Base-by-base conservation (phyloP, 2,797 vertebrate species). In the Falco biarmicus region DNA sequence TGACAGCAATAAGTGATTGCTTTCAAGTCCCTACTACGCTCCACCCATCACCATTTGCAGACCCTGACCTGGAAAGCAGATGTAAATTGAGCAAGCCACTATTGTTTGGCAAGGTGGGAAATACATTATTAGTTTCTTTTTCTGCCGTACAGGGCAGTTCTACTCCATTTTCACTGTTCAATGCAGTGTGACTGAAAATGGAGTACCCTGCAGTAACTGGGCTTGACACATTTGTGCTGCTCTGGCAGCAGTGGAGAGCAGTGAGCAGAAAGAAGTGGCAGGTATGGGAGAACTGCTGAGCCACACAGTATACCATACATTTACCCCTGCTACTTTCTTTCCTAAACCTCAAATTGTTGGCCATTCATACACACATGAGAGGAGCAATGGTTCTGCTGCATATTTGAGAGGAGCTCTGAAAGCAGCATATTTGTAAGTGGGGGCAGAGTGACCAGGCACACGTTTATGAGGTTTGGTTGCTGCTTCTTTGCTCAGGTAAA, bases 101-200 rank as follows among this genome's bases (percentile, higher is more conserved):
- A 73, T 65, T 84, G 47, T 92, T 92, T 78, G 59, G 31, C 29
- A 87, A 75, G n/a, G 54, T 89, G 63, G 43, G 92, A 95, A 92
- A 94, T 90, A 29, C n/a, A 82, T 84, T 86, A 34, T 87, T 78
- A 79, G 37, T 73, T 94, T 75, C 32, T 81, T 79, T 89, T 43
- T 37, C 37, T 86, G 69, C 77, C 92, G 26, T 1, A 1, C 61
- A 79, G 50, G 19, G 48, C 21, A 84, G 37, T 71, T 78, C 59
- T 93, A 37, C 65, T 88, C 11, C 39, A 45, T 69, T 96, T 84
- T 95, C 56, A 47, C 32, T 84, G 54, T 76, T 93, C 69, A 82
- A 43, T 47, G 34, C 59, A 91, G 77, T 84, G 74, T 82, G 56
- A 95, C 86, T 82, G 48, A 87, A 88, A 93, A 54, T n/a, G n/a